A percentile compares a stretch with the other conserved stretches of the same genome.
Evolutionary conservation across 2,113 vertebrate species (phyloP).

Genomic region (Nannospalax galili): DNA sequence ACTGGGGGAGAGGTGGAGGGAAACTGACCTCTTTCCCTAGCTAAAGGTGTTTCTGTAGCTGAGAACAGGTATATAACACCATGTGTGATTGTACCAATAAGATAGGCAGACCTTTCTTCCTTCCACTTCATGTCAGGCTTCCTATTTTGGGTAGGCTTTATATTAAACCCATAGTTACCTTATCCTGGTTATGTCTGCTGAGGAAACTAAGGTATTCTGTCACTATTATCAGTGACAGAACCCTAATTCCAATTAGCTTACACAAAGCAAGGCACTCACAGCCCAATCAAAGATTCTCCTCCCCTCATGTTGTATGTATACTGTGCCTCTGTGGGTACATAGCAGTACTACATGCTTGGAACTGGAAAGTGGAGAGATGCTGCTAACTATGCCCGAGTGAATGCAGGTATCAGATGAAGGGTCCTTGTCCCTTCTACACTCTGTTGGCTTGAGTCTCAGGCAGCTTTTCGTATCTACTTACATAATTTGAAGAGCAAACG

Average conservation of each 20-base stretch:
- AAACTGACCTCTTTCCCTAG: neutral
- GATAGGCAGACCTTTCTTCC: neutral
- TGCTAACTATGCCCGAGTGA: neutral
- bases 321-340: neutral
- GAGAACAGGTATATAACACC: neutral
- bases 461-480: neutral
- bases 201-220: neutral
- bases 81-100: neutral
- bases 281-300: neutral
- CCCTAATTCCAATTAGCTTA: neutral
- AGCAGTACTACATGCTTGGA: neutral
- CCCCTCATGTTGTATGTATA: rapidly evolving
- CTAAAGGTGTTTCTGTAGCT: neutral
- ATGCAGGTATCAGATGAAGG: neutral
- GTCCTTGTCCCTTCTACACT: no score
- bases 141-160: neutral
- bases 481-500: neutral
- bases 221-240: neutral
- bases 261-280: neutral
- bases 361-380: neutral
- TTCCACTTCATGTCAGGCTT: neutral
- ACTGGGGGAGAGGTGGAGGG: neutral
- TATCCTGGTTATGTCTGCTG: neutral
- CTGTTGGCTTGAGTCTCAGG: neutral
- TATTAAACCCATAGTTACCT: neutral